Conservation (phyloP, 2,888 invertebrate species). For the Quadroppia sp. region DNA sequence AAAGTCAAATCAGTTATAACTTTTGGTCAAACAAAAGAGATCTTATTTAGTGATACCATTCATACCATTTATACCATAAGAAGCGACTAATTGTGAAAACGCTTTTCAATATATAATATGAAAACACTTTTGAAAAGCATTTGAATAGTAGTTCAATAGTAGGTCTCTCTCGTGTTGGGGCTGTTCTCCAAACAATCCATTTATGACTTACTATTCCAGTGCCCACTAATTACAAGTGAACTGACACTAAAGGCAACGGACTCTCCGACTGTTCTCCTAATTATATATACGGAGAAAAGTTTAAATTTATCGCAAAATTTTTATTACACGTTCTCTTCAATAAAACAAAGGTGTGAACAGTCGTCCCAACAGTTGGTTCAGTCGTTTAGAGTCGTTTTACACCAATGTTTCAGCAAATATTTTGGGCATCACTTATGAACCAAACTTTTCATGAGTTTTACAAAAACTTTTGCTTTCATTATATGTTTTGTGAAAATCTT, state of each 20-base stretch:
- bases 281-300: not conserved
- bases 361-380: not conserved
- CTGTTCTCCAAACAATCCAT: not conserved
- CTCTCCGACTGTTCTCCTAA: not conserved
- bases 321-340: constrained; percentile 1
- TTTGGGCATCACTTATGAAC: not conserved
- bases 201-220: not conserved
- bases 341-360: constrained; percentile 27
- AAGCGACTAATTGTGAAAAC: not conserved
- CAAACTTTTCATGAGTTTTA: not conserved
- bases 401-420: not conserved
- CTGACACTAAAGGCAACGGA: constrained; percentile 8
- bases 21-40: not conserved
- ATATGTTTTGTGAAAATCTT: not conserved
- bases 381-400: not conserved
- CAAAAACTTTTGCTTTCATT: not conserved
- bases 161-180: not conserved
- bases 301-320: not conserved
- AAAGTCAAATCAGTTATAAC: not conserved
- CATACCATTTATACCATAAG: no score
- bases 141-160: not conserved
- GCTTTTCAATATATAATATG: not conserved
- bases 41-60: not conserved
- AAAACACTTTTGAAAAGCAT: not conserved
- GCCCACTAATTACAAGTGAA: not conserved